phyloP scores from a whole-genome alignment of 1,140 invertebrate genomes.

The Bombus huntii region DNA sequence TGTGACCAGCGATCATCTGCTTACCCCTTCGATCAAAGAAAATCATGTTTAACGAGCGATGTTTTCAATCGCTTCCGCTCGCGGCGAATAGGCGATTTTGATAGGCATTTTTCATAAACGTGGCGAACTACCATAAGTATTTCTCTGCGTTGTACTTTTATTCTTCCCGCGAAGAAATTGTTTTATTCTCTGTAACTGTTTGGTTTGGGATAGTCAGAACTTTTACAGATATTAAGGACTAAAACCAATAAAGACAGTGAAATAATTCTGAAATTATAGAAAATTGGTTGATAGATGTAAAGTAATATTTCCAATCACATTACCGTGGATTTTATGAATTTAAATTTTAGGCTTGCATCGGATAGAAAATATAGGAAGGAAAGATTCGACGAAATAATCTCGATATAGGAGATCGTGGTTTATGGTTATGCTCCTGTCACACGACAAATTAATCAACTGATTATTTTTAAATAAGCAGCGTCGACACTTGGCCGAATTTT shows the following conservation, averaged over 20 bases:
- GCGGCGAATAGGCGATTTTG: neutral
- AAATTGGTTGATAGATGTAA: no score
- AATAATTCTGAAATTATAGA: no score
- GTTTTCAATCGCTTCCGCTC: neutral
- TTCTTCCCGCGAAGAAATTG: neutral
- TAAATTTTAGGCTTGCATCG: no score
- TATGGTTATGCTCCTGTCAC: neutral
- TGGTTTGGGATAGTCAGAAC: no score
- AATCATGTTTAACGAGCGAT: constrained; percentile 35
- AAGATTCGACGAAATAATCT: neutral
- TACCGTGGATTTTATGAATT: no score
- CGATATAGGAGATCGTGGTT: neutral
- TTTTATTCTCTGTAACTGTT: neutral
- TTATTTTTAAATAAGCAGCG: neutral
- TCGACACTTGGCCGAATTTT: neutral
- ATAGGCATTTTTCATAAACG: neutral
- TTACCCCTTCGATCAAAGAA: constrained; percentile 28
- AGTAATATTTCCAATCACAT: no score
- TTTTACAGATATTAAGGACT: neutral
- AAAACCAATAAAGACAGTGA: no score
- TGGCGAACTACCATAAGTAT: no score
- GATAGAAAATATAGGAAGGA: neutral
- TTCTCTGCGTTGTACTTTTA: neutral
- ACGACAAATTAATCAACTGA: neutral
- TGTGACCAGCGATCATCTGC: constrained; percentile 74